Evolutionary conservation across 53 echinoderm and acorn worm genomes (phyloP).

Genomic region (Echinometra lucunter): DNA sequence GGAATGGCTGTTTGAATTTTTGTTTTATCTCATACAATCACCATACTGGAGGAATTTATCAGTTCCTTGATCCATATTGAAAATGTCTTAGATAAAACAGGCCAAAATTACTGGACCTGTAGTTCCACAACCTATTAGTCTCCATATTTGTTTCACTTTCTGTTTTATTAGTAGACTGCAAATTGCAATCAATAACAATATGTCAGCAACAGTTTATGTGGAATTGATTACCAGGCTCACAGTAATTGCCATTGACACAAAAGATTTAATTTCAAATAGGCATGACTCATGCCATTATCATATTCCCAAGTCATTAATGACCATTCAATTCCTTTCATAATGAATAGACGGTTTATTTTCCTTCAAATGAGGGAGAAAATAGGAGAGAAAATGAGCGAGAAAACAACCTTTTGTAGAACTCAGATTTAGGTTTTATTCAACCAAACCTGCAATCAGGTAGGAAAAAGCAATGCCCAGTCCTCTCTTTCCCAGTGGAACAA

Average conservation of each 20-base stretch:
- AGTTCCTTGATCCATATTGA: neutral
- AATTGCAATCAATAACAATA: conserved; percentile 3
- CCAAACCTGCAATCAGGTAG: neutral
- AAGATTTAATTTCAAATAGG: neutral
- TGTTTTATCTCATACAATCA: neutral
- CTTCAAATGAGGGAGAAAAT: conserved; percentile 5
- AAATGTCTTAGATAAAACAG: no score
- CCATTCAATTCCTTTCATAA: neutral
- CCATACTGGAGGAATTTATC: neutral
- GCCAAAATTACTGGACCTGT: neutral
- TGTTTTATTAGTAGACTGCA: neutral
- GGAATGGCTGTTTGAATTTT: neutral
- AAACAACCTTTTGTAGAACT: conserved; percentile 33
- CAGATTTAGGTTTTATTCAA: conserved; percentile 1
- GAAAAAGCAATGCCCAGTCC: neutral
- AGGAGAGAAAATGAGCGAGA: conserved; percentile 35
- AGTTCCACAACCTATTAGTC: neutral
- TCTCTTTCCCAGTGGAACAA: neutral
- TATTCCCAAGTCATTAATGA: conserved; percentile 47
- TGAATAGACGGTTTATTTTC: neutral
- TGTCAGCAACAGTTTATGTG: neutral
- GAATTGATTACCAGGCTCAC: neutral
- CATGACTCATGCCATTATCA: conserved; percentile 26
- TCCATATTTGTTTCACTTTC: neutral
- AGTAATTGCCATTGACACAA: conserved; percentile 30